Evolutionary conservation across 2,797 vertebrate species (phyloP).

Genomic region (Diceros bicornis): DNA sequence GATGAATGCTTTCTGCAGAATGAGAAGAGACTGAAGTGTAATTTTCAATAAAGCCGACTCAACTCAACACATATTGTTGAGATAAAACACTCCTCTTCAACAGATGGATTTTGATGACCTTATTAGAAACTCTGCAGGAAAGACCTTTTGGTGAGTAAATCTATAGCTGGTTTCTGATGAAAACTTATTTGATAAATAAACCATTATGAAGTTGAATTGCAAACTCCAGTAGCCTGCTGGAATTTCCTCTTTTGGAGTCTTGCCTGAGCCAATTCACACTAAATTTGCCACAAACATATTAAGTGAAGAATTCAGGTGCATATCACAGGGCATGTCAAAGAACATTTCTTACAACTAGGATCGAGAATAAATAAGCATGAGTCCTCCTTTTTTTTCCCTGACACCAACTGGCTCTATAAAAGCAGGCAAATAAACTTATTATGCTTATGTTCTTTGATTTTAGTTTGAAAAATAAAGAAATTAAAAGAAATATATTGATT

Average conservation of each 20-base stretch:
- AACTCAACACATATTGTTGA: constrained; percentile 61
- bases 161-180: constrained; percentile 58
- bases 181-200: constrained; percentile 72
- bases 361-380: neutral
- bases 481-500: neutral
- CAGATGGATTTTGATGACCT: constrained; percentile 77
- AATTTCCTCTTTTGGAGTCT: neutral
- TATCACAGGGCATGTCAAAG: neutral
- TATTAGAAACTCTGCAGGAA: constrained; percentile 77
- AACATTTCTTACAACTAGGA: neutral
- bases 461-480: neutral
- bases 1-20: constrained; percentile 64
- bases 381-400: neutral
- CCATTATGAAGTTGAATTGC: neutral
- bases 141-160: constrained; percentile 66
- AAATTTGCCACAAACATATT: neutral
- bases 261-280: neutral
- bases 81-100: constrained; percentile 67
- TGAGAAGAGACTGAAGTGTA: constrained; percentile 15
- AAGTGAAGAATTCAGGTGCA: neutral
- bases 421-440: neutral
- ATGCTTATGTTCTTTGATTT: neutral
- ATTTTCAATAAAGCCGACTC: constrained; percentile 72
- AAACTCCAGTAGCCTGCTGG: neutral
- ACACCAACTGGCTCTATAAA: neutral